These are phyloP conservation scores for Pilophorus perplexus DNA, from an alignment of 2,888 invertebrate species.

Conservation along the genomic window DNA sequence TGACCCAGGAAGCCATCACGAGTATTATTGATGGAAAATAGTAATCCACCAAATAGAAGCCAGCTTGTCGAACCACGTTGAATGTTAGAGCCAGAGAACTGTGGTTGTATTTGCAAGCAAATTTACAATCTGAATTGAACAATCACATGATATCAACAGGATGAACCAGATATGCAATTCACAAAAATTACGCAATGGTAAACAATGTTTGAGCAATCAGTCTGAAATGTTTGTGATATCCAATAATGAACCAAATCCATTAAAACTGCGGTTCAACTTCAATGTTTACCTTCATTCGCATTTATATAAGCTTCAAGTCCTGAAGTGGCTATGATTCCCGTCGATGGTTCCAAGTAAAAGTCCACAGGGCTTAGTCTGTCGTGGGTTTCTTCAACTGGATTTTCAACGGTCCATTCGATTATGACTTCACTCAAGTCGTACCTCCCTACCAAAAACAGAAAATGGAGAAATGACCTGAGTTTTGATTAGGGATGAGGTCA, in stretches of 20 bases:
- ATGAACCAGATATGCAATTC: too few relatives aligned
- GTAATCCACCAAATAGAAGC: conserved; percentile 83
- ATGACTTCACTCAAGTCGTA: conserved; percentile 72
- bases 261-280: background rate
- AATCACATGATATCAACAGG: too few relatives aligned
- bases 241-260: background rate
- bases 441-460: too few relatives aligned
- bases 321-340: conserved; percentile 49
- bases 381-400: conserved; percentile 59
- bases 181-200: too few relatives aligned
- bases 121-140: conserved; percentile 13
- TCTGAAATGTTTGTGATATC: background rate
- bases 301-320: conserved; percentile 28
- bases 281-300: conserved; percentile 15
- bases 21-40: conserved; percentile 82
- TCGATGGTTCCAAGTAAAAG: conserved; percentile 68
- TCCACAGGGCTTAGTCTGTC: conserved; percentile 75
- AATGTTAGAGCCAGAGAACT: conserved; percentile 76
- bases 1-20: conserved; percentile 83
- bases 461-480: too few relatives aligned
- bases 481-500: background rate
- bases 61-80: conserved; percentile 73
- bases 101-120: conserved; percentile 60
- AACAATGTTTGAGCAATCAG: too few relatives aligned
- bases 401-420: conserved; percentile 61